phyloP scores from a whole-genome alignment of 1,140 invertebrate species.

The Camponotus vicinus region DNA sequence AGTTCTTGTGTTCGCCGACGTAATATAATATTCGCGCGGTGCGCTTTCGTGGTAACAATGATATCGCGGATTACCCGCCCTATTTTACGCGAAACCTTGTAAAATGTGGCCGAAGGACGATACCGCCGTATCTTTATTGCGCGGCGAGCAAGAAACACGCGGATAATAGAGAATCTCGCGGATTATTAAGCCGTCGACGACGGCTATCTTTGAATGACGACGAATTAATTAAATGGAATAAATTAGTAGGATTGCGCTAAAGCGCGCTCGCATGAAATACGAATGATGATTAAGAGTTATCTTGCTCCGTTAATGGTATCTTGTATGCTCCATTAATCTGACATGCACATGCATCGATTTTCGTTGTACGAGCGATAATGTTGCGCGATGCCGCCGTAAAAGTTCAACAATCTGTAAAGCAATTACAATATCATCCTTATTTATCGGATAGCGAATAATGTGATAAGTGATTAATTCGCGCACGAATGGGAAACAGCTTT shows the following conservation, averaged over 20 bases:
- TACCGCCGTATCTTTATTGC: conserved; percentile 33
- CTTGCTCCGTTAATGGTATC: not conserved
- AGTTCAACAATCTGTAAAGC: conserved; percentile 26
- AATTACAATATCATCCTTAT: conserved; percentile 7
- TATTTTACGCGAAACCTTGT: conserved; percentile 26
- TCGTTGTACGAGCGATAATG: not conserved
- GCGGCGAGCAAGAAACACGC: not conserved
- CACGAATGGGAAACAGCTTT: conserved; percentile 26
- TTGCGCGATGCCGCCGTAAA: not conserved
- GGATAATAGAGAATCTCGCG: conserved; percentile 38
- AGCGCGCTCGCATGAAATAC: not conserved
- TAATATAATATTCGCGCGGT: conserved; percentile 55
- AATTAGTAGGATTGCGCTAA: conserved; percentile 31
- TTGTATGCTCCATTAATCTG: not conserved
- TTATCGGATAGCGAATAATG: conserved; percentile 10
- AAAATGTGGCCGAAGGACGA: conserved; percentile 14
- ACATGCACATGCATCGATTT: not conserved
- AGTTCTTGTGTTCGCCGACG: conserved; percentile 50
- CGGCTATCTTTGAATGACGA: not conserved
- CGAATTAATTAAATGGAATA: conserved; percentile 37
- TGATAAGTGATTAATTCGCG: conserved; percentile 35
- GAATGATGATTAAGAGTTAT: conserved; percentile 18
- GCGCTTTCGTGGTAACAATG: conserved; percentile 51
- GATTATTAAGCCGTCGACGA: conserved; percentile 37
- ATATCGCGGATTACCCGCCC: conserved; percentile 29